Percentiles rank a stretch among this genome's conserved stretches.
These are phyloP conservation scores for Nephotettix cincticeps DNA, from an alignment of 1,140 invertebrate species.

Conservation along the genomic window DNA sequence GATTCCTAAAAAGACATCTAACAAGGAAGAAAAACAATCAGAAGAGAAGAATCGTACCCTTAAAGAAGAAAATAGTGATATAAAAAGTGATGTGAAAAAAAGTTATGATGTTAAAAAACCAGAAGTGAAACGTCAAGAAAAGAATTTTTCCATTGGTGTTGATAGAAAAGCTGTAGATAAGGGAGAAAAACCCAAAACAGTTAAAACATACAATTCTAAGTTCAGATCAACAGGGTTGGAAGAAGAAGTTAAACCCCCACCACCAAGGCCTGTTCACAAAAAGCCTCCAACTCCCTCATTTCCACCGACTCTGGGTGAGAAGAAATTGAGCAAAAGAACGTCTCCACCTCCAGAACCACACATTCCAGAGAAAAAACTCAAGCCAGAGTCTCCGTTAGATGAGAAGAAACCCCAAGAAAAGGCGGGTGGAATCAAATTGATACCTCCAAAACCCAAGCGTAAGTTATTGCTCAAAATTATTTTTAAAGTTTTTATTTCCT, in stretches of 20 bases:
- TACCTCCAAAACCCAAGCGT: constrained; percentile 86
- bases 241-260: constrained; percentile 63
- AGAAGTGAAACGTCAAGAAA: constrained; percentile 48
- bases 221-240: constrained; percentile 83
- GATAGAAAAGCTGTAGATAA: constrained; percentile 61
- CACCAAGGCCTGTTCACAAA: constrained; percentile 13
- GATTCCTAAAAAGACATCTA: constrained; percentile 66
- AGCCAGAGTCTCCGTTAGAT: constrained; percentile 48
- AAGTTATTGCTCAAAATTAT: constrained; percentile 55
- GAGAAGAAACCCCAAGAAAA: constrained; percentile 56
- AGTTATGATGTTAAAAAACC: constrained; percentile 33
- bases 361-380: constrained; percentile 74
- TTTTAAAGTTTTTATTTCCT: too few relatives aligned
- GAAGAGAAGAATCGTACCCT: constrained; percentile 16
- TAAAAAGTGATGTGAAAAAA: constrained; percentile 41
- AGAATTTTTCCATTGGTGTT: constrained; percentile 77
- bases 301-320: constrained; percentile 43
- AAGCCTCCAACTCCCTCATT: constrained; percentile 58
- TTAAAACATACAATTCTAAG: constrained; percentile 85
- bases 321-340: constrained; percentile 39
- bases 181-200: constrained; percentile 74
- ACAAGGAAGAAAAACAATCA: constrained; percentile 42
- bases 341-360: constrained; percentile 43
- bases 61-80: constrained; percentile 41
- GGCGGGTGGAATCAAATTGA: constrained; percentile 78